Evolutionary conservation across 2,797 vertebrate genomes (phyloP), one percentile per base, ranked within the genome.

Genomic region (Acrossocheilus wenchowensis): DNA sequence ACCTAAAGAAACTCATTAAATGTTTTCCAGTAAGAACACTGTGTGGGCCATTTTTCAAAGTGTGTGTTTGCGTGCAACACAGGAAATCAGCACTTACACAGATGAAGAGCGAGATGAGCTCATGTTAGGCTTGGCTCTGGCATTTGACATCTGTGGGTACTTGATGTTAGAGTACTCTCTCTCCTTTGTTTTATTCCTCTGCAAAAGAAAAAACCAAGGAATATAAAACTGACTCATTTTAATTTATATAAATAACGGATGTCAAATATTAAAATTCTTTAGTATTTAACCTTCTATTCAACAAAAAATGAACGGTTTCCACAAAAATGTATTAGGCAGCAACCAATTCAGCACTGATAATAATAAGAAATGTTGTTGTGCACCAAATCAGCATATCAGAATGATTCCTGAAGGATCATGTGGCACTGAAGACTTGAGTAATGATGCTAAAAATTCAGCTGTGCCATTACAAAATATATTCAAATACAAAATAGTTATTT

Each of bases 161-260:
- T 96, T 94, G 85, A 97, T 96, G 60, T 98, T 97, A 88, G 95
- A 94, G 92, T 96, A 97, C 89, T 96, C 96, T n/a, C 95, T 92
- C 80, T 97, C 97, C 84, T 95, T 96, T 85, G 89, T 92, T 85
- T 94, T 96, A 90, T 81, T 94, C 86, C 93, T 95, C 97, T 96
- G 92, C 12, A 94, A 88, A 86, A 60, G 39, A 72, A 34, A 82
- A 41, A 41, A 82, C 62, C 34, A 87, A 62, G 19, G 19, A 60
- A 80, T 43, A 21, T 74, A 21, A 87, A 78, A 84, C 12, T 57
- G 45, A 34, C 12, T 23, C 10, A n/a, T 86, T 52, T n/a, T 6
- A 39, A 60, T 77, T 26, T 2, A 74, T 45, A 45, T 0, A 82
- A 39, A 41, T 23, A 52, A 69, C 0, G 30, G 17, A 14, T 36